Conservation (phyloP, 2,888 invertebrate species). For the Stegophylla sp. region DNA sequence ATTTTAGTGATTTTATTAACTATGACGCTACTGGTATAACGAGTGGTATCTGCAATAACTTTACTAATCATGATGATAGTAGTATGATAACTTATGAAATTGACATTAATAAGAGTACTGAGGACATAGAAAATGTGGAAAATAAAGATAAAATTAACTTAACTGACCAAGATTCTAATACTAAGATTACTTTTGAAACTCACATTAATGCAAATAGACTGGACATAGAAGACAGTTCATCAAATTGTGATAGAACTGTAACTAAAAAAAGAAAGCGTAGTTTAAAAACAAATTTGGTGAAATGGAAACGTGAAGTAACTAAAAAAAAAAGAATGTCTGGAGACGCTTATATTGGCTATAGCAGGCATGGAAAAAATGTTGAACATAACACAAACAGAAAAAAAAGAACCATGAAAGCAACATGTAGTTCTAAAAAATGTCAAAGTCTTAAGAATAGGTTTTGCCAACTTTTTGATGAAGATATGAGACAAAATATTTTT, state of each 20-base stretch:
- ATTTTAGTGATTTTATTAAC: background rate
- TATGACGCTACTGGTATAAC: background rate
- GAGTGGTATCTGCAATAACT: too few species aligned
- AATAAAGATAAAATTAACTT: background rate
- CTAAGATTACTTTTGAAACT: conserved; percentile 10
- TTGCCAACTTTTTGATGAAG: conserved; percentile 1
- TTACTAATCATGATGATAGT: too few species aligned
- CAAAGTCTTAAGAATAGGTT: conserved; percentile 2
- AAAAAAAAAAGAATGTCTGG: conserved; percentile 7
- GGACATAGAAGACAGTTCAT: conserved; percentile 3
- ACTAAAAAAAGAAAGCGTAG: background rate
- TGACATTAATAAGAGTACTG: background rate
- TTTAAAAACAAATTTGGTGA: conserved; percentile 6
- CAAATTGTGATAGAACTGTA: conserved; percentile 2
- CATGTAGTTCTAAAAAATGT: conserved; percentile 22
- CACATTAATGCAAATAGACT: background rate
- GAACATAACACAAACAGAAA: background rate
- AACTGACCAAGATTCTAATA: background rate
- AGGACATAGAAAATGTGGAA: background rate
- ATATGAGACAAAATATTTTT: conserved; percentile 6
- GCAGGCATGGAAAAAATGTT: conserved; percentile 1
- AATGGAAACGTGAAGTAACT: conserved; percentile 17
- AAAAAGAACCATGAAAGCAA: conserved; percentile 17
- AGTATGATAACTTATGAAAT: background rate
- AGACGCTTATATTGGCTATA: conserved; percentile 1